A percentile compares a stretch with the other conserved stretches of the same genome.
Conservation (phyloP, 2,888 invertebrate genomes). For the Panzeria rudis region DNA sequence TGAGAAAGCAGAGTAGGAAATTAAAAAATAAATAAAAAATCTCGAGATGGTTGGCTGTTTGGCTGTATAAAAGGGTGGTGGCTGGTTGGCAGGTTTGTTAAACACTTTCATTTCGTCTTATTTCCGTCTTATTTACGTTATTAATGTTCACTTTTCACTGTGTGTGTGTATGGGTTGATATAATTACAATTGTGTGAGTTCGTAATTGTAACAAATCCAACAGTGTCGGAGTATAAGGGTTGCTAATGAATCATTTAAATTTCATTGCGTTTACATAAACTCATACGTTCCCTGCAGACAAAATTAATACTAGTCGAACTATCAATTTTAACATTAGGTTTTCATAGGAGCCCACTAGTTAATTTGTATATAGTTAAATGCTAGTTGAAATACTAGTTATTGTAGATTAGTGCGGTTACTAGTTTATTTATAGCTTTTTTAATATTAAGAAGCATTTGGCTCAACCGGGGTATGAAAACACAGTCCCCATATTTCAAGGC, state of each 20-base stretch:
- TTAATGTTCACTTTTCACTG: neutral
- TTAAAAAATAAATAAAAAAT: slow-evolving; percentile 10
- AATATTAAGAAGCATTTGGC: too few species aligned
- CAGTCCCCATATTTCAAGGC: too few species aligned
- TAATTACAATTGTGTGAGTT: slow-evolving; percentile 10
- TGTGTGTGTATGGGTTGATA: neutral
- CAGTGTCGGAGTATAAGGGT: slow-evolving; percentile 53
- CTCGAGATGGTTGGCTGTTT: slow-evolving; percentile 14
- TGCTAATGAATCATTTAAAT: slow-evolving; percentile 72
- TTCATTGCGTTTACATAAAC: slow-evolving; percentile 32
- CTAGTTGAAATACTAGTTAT: too few species aligned
- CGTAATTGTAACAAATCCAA: slow-evolving; percentile 55
- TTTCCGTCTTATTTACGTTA: slow-evolving; percentile 55
- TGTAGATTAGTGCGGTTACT: too few species aligned
- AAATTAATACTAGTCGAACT: too few species aligned
- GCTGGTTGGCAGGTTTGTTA: slow-evolving; percentile 27
- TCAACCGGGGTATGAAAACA: too few species aligned
- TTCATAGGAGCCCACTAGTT: too few species aligned
- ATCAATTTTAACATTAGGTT: too few species aligned
- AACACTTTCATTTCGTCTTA: slow-evolving; percentile 65
- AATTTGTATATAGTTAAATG: too few species aligned
- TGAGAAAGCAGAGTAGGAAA: slow-evolving; percentile 31
- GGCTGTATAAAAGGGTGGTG: slow-evolving; percentile 12
- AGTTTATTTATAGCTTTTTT: too few species aligned
- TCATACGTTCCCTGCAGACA: too few species aligned